phyloP scores from a whole-genome alignment of 64 coral and sea anemone species.

The Montipora capricornis region DNA sequence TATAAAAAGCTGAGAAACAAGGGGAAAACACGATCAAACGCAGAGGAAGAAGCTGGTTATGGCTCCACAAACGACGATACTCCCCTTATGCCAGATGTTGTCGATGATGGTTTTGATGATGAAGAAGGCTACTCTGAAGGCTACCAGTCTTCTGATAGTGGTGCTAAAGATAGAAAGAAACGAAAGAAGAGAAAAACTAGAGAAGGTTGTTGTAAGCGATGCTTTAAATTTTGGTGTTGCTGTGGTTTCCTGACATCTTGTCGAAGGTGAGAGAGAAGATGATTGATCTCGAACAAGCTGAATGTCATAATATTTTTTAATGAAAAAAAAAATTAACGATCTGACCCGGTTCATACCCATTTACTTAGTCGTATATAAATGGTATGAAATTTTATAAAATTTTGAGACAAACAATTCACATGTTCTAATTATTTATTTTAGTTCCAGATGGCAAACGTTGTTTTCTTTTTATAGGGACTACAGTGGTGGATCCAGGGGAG shows the following conservation, averaged over 20 bases:
- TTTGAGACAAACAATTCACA: no score
- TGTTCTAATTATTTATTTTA: no score
- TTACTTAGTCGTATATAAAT: no score
- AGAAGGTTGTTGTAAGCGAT: constrained; percentile 33
- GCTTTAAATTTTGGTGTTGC: constrained; percentile 61
- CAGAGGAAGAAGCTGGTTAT: constrained; percentile 32
- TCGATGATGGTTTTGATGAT: constrained; percentile 69
- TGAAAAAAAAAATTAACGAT: no score
- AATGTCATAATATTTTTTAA: not conserved
- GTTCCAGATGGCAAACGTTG: no score
- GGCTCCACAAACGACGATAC: constrained; percentile 58
- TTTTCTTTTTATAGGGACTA: no score
- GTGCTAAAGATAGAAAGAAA: constrained; percentile 32
- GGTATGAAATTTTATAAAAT: no score
- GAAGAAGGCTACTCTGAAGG: constrained; percentile 68
- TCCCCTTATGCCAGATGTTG: constrained; percentile 61
- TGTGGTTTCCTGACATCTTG: constrained; percentile 49
- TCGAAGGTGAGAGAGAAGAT: constrained; percentile 23
- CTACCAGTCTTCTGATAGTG: constrained; percentile 46
- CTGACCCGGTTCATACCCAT: no score
- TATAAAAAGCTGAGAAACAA: constrained; percentile 51
- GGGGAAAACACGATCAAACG: constrained; percentile 19
- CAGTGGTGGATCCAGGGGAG: no score
- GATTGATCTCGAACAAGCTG: not conserved
- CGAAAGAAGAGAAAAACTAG: constrained; percentile 37